Evolutionary conservation across 2,113 vertebrate genomes (phyloP), one percentile per base, ranked within the genome.

Genomic region (Dicrurus megarhynchus): DNA sequence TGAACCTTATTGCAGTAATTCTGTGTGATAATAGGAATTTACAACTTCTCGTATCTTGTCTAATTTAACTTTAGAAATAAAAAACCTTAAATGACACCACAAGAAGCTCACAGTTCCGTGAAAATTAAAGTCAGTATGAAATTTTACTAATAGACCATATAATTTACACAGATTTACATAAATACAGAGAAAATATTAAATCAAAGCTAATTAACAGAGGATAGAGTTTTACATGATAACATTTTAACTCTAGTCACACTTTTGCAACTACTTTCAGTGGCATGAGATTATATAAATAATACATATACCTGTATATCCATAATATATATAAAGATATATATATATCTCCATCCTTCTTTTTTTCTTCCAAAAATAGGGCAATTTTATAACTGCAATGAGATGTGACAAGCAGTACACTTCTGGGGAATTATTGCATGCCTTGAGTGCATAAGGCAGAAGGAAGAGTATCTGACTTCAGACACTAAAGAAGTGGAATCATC

Each of bases 371-470:
- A 97, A 97, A 95, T 77, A 95, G 97, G 95, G 92, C 76, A 96
- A 94, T 97, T 97, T 97, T 95, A 94, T 98, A 98, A 97, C 95
- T 77, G 90, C 91, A 96, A 97, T 92, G 94, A 97, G 93, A 96
- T 94, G 96, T 78, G 96, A 97, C 90, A 97, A 94, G 83, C 94
- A 98, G 91, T 95, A 94, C 89, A 96, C 91, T 97, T 96, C 89
- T 96, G 97, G 79, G 94, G 94, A 97, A 96, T 97, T 97, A 98
- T 97, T 98, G 96, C 98, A 97, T 96, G 97, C 97, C 97, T 97
- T 95, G 90, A 98, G 97, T 97, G 90, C 92, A 97, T 97, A 98
- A 98, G 98, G 98, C 97, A 98, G 93, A 93, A 97, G 83, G 95
- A 97, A 65, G 46, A 95, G 96, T 95, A 94, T 97, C 93, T 97